Evolutionary conservation across 2,797 vertebrate genomes (phyloP), one percentile per base, ranked within the genome.

Genomic region (Sternarchorhynchus goeldii): DNA sequence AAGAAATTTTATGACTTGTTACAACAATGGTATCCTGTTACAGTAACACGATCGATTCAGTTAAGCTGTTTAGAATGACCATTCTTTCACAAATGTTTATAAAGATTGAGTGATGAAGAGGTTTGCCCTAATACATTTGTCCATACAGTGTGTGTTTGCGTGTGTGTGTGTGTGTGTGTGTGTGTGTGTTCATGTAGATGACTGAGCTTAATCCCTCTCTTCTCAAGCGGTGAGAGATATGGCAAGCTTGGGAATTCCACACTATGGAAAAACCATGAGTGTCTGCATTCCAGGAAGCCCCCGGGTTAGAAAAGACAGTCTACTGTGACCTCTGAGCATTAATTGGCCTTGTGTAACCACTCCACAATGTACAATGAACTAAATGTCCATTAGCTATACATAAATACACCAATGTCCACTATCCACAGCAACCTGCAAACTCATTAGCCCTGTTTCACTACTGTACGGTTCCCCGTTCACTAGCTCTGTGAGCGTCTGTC

Each of bases 271-370:
- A 91, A 87, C 82, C 85, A 83, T 8, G 72, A 82, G 81, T 36
- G 71, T 83, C 77, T 16, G 85, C 85, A 89, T 92, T 91, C 87
- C 89, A 91, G 92, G 91, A 93, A 91, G 88, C 69, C 55, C 21
- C 83, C 83, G 81, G 88, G 87, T 91, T 91, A 90, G 10, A 88
- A 82, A 82, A 89, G 86, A 91, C 90, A 90, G 79, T 90, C 85
- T 83, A 75, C 64, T 68, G 59, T 84, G 86, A 91, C 88, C 89
- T 88, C 78, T 88, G 72, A 90, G 85, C 89, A 85, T 75, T 89
- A 87, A 88, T 90, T 88, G 89, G 83, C 88, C 80, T 87, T 85
- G 88, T 82, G 65, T 90, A 85, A 88, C 88, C 64, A 82, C 87
- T 91, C 90, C 90, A 88, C 89, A 89, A 84, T 86, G 88, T 80